Base-by-base conservation (phyloP, 1,140 invertebrate genomes). In the Aphaenogaster floridana region DNA sequence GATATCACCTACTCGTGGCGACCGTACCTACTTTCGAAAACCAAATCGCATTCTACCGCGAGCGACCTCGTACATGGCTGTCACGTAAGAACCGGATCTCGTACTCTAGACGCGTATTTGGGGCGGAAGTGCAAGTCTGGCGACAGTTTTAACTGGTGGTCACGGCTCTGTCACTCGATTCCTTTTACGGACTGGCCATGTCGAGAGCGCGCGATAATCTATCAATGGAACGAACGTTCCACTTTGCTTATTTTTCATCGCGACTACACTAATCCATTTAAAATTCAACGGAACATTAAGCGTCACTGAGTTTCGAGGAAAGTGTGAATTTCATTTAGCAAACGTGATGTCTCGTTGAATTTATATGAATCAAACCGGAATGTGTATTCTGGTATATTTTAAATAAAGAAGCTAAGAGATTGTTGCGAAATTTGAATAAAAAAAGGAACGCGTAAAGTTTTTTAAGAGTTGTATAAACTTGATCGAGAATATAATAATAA, bases 121-220 rank as follows among this genome's bases (percentile, higher is more conserved):
- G 91, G 86, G 86, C 92, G 92, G 92, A 93, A 93, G 90, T 89
- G 89, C 78, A 86, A 86, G 86, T 91, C 90, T 88, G 86, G 86
- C 52, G 87, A 87, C 64, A 77, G 72, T 88, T 92, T 90, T 91
- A 92, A 92, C 66, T 34, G 21, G 89, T 92, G 91, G 91, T 88
- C 87, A 86, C 84, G 84, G 85, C 79, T 77, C n/a, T 42, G 42
- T n/a, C 63, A 34, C 11, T 68, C 45, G 76, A 54, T 69, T 63
- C 78, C 86, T 76, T 88, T 52, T 88, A 86, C 59, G 50, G 39
- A 63, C 8, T 45, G 76, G 57, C 54, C n/a, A 80, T 64, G 57
- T 63, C 63, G 57, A 76, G 36, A 69, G n/a, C 13, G 42, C 39
- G 39, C 66, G 54, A 87, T 87, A 45, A 45, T 79, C 69, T 36